A percentile compares a stretch with the other conserved stretches of the same genome.
Evolutionary conservation across 1,140 invertebrate genomes (phyloP).

Genomic region (Acyrthosiphon pisum): DNA sequence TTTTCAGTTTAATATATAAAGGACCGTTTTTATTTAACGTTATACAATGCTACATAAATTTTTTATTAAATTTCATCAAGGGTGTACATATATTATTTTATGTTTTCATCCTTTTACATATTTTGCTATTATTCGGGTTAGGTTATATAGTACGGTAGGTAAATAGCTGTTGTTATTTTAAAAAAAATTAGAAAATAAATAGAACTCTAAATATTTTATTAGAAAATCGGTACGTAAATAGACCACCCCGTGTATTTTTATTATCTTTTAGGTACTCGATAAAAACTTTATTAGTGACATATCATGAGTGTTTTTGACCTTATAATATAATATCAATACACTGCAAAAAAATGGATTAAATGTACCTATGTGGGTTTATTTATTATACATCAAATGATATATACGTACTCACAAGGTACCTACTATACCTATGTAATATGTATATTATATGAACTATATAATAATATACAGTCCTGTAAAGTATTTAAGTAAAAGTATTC

Average conservation of each 20-base stretch:
- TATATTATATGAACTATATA: too few relatives aligned
- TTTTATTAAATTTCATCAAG: neutral
- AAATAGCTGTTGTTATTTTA: neutral
- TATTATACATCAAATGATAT: neutral
- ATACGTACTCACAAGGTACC: neutral
- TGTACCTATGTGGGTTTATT: neutral
- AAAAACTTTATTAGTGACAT: neutral
- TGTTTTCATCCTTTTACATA: neutral
- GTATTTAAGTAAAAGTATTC: too few relatives aligned
- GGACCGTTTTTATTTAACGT: neutral
- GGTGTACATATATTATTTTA: neutral
- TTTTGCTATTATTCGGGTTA: neutral
- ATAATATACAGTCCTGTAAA: too few relatives aligned
- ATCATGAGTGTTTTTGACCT: neutral
- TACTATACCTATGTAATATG: too few relatives aligned
- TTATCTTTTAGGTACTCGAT: neutral
- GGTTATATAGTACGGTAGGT: neutral
- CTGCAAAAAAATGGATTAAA: neutral
- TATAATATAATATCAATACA: neutral
- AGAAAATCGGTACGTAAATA: neutral
- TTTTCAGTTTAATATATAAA: neutral
- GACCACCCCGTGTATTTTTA: neutral
- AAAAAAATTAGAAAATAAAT: neutral
- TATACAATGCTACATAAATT: neutral
- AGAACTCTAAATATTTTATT: neutral